Conservation (phyloP, 2,113 vertebrate species). For the Onychostruthus taczanowskii region DNA sequence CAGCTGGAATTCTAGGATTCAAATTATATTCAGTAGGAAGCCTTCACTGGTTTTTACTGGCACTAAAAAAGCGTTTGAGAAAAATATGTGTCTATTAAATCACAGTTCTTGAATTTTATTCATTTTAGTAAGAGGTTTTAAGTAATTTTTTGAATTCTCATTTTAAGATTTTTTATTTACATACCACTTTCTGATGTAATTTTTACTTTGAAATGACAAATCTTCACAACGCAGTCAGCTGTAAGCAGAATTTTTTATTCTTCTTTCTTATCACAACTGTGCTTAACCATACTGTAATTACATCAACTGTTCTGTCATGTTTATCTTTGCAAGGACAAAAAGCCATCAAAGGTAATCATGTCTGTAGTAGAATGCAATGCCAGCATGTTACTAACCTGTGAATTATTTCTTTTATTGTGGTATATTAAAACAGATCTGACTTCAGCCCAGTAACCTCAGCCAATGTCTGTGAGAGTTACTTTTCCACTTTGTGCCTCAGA, state of each 20-base stretch:
- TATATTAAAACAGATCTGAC: background rate
- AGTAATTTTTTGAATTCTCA: background rate
- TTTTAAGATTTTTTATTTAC: background rate
- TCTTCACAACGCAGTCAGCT: background rate
- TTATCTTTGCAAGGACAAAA: slow-evolving; percentile 7
- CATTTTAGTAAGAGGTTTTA: background rate
- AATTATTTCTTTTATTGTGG: background rate
- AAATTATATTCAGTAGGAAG: slow-evolving; percentile 26
- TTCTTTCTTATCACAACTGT: background rate
- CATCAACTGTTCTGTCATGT: background rate
- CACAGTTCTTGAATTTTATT: slow-evolving; percentile 1
- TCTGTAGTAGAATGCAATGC: background rate
- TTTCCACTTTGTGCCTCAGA: background rate
- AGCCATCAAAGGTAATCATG: background rate
- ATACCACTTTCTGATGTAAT: background rate
- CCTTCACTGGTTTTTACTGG: slow-evolving; percentile 15
- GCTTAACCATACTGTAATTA: background rate
- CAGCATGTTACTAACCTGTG: background rate
- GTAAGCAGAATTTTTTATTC: background rate
- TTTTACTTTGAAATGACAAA: background rate
- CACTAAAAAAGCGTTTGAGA: background rate
- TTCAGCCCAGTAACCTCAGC: background rate
- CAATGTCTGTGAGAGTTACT: background rate
- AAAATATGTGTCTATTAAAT: background rate
- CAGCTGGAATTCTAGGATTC: background rate